phyloP scores from a whole-genome alignment of 1,140 invertebrate species.

The Thalassaphorura encarpata region DNA sequence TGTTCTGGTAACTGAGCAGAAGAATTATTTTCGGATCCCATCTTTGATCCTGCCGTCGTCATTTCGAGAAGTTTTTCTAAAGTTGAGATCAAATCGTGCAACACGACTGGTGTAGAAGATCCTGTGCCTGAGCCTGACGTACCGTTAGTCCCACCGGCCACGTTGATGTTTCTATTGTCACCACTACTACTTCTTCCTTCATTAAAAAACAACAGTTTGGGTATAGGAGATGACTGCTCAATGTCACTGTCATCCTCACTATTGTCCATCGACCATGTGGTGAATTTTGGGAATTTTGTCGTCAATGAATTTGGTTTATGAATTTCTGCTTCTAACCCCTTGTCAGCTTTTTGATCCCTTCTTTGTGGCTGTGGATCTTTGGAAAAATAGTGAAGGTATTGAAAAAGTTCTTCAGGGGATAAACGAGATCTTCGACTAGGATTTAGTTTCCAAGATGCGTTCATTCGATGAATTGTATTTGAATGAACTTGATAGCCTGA shows the following conservation, averaged over 20 bases:
- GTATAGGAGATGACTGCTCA: slow-evolving; percentile 18
- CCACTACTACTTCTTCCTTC: not conserved
- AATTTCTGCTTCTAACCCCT: too few relatives aligned
- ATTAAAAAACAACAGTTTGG: slow-evolving; percentile 19
- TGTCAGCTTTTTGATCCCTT: too few relatives aligned
- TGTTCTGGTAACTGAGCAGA: too few relatives aligned
- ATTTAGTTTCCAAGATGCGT: slow-evolving; percentile 32
- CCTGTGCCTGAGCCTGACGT: too few relatives aligned
- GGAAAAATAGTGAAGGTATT: slow-evolving; percentile 24
- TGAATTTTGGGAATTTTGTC: too few relatives aligned
- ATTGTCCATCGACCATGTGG: not conserved
- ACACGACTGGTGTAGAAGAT: too few relatives aligned
- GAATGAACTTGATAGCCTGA: slow-evolving; percentile 25
- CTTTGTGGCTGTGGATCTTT: slow-evolving; percentile 5
- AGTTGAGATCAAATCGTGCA: slow-evolving; percentile 26
- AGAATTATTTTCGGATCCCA: slow-evolving; percentile 4
- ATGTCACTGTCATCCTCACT: slow-evolving; percentile 1
- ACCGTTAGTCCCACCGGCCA: not conserved
- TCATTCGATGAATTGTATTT: slow-evolving; percentile 32
- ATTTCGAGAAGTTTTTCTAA: slow-evolving; percentile 14
- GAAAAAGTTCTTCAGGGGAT: slow-evolving; percentile 22
- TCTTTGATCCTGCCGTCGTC: too few relatives aligned
- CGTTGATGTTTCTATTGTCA: not conserved
- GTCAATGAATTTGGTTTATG: too few relatives aligned
- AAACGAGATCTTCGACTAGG: slow-evolving; percentile 7